Evolutionary conservation across 2,113 vertebrate species (phyloP).

Genomic region (Epinephelus cyanopodus): DNA sequence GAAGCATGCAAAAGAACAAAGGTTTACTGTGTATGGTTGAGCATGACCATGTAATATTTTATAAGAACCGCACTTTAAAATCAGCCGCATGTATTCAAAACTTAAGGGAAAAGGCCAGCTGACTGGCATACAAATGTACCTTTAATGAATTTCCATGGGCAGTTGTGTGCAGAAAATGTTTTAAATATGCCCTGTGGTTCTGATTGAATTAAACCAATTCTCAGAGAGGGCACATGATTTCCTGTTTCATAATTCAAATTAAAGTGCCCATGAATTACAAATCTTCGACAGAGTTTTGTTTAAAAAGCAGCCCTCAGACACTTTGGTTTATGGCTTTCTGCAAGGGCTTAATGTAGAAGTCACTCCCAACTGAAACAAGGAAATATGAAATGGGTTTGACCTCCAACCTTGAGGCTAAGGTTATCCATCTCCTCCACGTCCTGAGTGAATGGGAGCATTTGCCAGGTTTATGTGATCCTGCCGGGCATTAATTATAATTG

Average conservation of each 20-base stretch:
- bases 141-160: conserved; percentile 31
- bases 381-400: conserved; percentile 57
- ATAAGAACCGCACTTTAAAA: not conserved
- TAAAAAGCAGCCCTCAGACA: conserved; percentile 26
- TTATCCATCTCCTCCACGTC: conserved; percentile 40
- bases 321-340: conserved; percentile 22
- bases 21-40: conserved; percentile 3
- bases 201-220: conserved; percentile 29
- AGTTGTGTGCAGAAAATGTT: not conserved
- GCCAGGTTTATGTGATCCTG: conserved; percentile 58
- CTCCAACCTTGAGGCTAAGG: conserved; percentile 49
- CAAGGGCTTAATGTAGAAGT: conserved; percentile 38
- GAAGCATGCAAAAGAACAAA: conserved; percentile 21
- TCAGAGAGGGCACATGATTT: conserved; percentile 6
- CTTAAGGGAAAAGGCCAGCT: not conserved
- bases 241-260: conserved; percentile 42
- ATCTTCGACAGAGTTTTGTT: conserved; percentile 24
- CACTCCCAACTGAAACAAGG: conserved; percentile 27
- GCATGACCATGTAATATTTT: conserved; percentile 18
- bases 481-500: conserved; percentile 70
- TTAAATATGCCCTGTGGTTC: conserved; percentile 17
- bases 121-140: conserved; percentile 20
- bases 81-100: not conserved
- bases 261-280: conserved; percentile 19
- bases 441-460: conserved; percentile 35